phyloP scores from a whole-genome alignment of 2,113 vertebrate species.

The Antigone vipio region DNA sequence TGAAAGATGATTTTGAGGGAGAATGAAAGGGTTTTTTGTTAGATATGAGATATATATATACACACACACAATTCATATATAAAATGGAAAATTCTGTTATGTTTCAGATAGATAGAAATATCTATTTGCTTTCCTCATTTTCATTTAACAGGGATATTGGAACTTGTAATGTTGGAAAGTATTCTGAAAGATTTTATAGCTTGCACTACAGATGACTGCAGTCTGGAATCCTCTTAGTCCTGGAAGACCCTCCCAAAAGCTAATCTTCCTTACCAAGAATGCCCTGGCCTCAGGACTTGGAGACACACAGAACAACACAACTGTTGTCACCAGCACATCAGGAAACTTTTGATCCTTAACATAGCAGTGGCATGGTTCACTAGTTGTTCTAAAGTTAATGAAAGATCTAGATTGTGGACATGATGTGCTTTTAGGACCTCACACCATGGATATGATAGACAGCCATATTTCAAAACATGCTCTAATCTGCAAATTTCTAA shows the following conservation, averaged over 20 bases:
- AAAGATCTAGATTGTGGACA: not conserved
- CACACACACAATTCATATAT: not conserved
- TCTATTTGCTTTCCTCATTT: not conserved
- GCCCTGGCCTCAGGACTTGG: not conserved
- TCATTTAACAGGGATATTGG: not conserved
- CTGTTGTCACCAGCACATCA: not conserved
- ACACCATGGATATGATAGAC: not conserved
- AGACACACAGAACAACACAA: not conserved
- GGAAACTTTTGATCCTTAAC: not conserved
- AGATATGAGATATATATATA: not conserved
- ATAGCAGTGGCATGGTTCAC: not conserved
- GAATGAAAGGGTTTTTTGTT: not conserved
- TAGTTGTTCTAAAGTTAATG: not conserved
- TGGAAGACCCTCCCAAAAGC: not conserved
- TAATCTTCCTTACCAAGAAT: not conserved
- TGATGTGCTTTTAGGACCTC: not conserved
- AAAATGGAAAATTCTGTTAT: not conserved
- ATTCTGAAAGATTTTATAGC: not conserved
- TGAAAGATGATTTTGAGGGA: not conserved
- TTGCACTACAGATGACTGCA: not conserved
- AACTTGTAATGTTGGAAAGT: not conserved
- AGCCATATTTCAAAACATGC: not conserved
- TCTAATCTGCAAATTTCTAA: not conserved
- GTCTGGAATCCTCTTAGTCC: not conserved
- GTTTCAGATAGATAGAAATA: not conserved